Conservation (phyloP, 1,140 invertebrate species). For the Euschistus heros region DNA sequence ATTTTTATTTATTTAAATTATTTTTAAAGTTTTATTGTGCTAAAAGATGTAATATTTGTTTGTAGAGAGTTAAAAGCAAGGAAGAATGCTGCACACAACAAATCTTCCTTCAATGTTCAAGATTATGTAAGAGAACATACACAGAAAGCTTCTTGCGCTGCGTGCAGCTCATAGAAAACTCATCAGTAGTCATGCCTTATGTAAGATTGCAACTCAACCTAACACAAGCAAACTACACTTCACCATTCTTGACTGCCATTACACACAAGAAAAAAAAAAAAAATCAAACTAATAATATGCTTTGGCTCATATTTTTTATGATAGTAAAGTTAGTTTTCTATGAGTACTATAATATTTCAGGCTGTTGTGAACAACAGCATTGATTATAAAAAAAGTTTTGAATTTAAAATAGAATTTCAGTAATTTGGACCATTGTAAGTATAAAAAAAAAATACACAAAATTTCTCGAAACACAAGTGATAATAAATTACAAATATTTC, state of each 20-base stretch:
- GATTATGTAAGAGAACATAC: slow-evolving; percentile 54
- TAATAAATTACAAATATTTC: no score
- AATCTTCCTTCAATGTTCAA: slow-evolving; percentile 53
- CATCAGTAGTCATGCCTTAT: neutral
- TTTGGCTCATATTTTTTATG: neutral
- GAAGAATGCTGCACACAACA: slow-evolving; percentile 44
- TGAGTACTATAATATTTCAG: no score
- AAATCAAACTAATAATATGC: slow-evolving; percentile 4
- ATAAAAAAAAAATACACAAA: no score
- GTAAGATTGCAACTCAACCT: neutral
- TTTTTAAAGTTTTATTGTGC: no score
- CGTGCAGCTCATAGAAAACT: neutral
- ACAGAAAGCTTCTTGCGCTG: slow-evolving; percentile 38
- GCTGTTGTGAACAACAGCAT: no score
- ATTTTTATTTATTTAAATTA: no score
- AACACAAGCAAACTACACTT: neutral
- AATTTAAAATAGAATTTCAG: no score
- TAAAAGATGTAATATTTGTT: slow-evolving; percentile 25
- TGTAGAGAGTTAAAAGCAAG: slow-evolving; percentile 50
- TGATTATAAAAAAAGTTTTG: no score
- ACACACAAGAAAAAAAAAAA: slow-evolving; percentile 1
- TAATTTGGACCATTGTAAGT: no score
- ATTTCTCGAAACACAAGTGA: no score
- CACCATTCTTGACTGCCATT: neutral
- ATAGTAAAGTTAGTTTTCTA: no score